These are phyloP conservation scores for Dicentrarchus labrax DNA, from an alignment of 2,113 vertebrate species.

Conservation along the genomic window DNA sequence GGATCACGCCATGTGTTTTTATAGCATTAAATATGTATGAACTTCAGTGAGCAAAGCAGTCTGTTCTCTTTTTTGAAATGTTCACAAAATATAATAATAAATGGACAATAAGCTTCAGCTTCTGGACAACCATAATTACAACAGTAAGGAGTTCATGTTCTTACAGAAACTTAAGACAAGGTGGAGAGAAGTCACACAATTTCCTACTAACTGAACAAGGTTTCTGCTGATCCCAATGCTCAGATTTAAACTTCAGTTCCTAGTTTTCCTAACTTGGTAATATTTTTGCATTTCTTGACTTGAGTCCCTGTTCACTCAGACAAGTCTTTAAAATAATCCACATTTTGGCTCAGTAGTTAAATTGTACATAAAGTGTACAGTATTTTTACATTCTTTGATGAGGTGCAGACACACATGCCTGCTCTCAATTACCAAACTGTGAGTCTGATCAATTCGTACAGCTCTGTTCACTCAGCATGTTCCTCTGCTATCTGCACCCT, in stretches of 20 bases:
- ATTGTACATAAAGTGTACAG: not conserved
- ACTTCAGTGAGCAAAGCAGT: not conserved
- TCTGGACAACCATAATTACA: not conserved
- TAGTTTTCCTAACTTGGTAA: not conserved
- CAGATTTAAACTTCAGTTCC: not conserved
- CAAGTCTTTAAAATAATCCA: not conserved
- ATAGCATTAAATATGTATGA: slow-evolving; percentile 56
- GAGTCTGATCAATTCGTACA: slow-evolving; percentile 40
- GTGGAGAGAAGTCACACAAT: not conserved
- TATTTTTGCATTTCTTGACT: not conserved
- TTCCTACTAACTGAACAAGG: not conserved
- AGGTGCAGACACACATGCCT: slow-evolving; percentile 6
- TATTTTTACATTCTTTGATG: not conserved
- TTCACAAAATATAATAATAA: not conserved
- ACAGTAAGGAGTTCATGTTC: not conserved
- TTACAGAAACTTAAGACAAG: not conserved
- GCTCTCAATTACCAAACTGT: slow-evolving; percentile 23
- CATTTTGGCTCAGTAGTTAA: not conserved
- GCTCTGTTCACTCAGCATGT: slow-evolving; percentile 27
- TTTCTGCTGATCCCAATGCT: not conserved
- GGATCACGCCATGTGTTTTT: slow-evolving; percentile 47
- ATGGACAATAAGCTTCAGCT: not conserved
- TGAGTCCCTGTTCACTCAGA: not conserved
- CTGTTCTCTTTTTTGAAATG: not conserved
- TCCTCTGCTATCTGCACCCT: slow-evolving; percentile 5